A percentile compares a stretch with the other conserved stretches of the same genome.
Evolutionary conservation across 2,888 invertebrate genomes (phyloP).

Genomic region (Malthinus flaveolus): DNA sequence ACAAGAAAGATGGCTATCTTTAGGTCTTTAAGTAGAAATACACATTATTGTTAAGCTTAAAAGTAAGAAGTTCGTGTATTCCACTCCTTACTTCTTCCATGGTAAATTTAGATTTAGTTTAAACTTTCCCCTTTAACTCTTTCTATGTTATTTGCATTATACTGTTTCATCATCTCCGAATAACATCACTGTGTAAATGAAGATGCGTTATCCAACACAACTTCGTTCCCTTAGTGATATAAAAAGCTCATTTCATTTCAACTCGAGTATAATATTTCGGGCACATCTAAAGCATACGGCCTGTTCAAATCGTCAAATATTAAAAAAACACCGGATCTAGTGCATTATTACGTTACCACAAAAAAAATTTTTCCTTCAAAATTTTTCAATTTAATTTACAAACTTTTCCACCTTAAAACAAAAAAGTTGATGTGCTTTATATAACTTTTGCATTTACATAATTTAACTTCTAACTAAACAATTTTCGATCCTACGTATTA

Average conservation of each 20-base stretch:
- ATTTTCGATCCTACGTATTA: not conserved
- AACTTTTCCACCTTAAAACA: constrained; percentile 1
- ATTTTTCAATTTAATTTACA: constrained; percentile 11
- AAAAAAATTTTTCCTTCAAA: constrained; percentile 14
- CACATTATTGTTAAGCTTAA: constrained; percentile 17
- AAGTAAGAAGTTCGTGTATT: constrained; percentile 17
- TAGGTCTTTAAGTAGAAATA: constrained; percentile 22
- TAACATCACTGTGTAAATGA: constrained; percentile 29
- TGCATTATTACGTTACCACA: constrained; percentile 16
- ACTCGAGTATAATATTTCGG: constrained; percentile 36
- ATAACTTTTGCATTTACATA: not conserved
- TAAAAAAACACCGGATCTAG: constrained; percentile 28
- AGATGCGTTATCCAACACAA: constrained; percentile 25
- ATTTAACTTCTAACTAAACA: constrained; percentile 1
- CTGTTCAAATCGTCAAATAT: constrained; percentile 35
- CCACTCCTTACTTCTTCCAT: constrained; percentile 2
- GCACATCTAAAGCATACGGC: constrained; percentile 29
- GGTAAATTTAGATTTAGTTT: constrained; percentile 2
- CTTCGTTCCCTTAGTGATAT: constrained; percentile 25
- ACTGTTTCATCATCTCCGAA: constrained; percentile 23
- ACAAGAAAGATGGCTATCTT: constrained; percentile 17
- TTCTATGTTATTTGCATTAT: constrained; percentile 15
- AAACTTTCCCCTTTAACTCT: constrained; percentile 6
- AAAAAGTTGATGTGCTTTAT: not conserved
- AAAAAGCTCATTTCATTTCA: constrained; percentile 36